These are phyloP conservation scores for Sesia apiformis DNA, from an alignment of 2,888 invertebrate species.

Conservation along the genomic window DNA sequence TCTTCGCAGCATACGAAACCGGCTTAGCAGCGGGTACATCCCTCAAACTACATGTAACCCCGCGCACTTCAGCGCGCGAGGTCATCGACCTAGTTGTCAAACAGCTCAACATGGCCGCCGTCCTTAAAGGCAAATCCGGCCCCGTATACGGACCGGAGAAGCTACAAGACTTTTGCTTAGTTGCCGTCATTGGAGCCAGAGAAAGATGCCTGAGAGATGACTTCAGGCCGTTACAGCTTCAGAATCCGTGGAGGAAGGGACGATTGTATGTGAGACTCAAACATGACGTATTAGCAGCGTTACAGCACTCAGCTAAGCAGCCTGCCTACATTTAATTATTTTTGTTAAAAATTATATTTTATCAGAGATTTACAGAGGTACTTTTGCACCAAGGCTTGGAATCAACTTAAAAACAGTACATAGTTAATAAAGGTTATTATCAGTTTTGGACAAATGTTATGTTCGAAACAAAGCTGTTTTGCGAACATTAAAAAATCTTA, in stretches of 20 bases:
- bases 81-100: conserved; percentile 96
- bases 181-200: conserved; percentile 95
- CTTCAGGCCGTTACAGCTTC: conserved; percentile 92
- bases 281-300: conserved; percentile 89
- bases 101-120: conserved; percentile 94
- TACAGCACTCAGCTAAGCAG: conserved; percentile 90
- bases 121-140: conserved; percentile 87
- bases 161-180: conserved; percentile 92
- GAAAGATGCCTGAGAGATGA: conserved; percentile 96
- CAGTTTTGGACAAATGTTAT: no score
- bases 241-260: conserved; percentile 97
- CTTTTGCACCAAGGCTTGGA: no score
- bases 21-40: conserved; percentile 95
- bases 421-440: no score
- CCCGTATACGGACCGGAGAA: conserved; percentile 90
- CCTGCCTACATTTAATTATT: conserved; percentile 75
- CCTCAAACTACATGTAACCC: conserved; percentile 93
- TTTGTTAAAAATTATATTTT: neutral
- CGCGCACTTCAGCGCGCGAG: conserved; percentile 93
- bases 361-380: no score
- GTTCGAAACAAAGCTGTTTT: no score
- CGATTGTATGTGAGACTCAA: conserved; percentile 93
- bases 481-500: no score
- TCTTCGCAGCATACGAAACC: conserved; percentile 96
- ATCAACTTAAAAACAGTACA: no score